Percentiles rank a stretch among this genome's conserved stretches.
Evolutionary conservation across 2,888 invertebrate genomes (phyloP).

Genomic region (Nomada ferruginata): DNA sequence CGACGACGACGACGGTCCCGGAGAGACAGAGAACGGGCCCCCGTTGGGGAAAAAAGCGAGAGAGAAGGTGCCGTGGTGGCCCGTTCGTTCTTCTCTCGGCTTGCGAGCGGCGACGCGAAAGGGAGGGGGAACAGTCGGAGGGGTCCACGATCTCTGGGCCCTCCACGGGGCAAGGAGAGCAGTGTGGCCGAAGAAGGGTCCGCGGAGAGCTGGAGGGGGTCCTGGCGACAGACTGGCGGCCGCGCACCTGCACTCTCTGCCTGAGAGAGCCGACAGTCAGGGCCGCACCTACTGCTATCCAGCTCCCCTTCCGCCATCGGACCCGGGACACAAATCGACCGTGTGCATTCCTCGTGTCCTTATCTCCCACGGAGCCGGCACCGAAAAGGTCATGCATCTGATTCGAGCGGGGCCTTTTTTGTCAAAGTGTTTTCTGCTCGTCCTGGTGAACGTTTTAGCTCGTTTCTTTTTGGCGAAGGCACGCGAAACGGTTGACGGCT

Average conservation of each 20-base stretch:
- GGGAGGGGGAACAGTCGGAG: conserved; percentile 64
- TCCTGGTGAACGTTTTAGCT: background rate
- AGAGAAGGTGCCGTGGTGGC: conserved; percentile 54
- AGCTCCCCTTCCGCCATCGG: conserved; percentile 52
- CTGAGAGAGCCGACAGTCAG: conserved; percentile 75
- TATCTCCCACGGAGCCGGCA: conserved; percentile 61
- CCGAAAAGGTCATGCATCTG: conserved; percentile 57
- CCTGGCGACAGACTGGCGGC: conserved; percentile 83
- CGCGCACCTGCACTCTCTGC: conserved; percentile 81
- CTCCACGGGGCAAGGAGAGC: conserved; percentile 48
- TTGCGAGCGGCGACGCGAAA: conserved; percentile 45
- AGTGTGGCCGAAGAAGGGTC: conserved; percentile 53
- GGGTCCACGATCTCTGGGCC: conserved; percentile 68
- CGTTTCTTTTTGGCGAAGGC: background rate
- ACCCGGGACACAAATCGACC: conserved; percentile 70
- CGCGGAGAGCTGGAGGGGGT: conserved; percentile 61
- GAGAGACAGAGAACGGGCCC: conserved; percentile 22
- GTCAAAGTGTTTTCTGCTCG: background rate
- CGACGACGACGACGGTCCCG: conserved; percentile 8
- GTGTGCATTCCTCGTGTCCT: conserved; percentile 71
- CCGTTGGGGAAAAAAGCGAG: conserved; percentile 22
- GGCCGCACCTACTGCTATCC: conserved; percentile 76
- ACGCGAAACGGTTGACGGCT: background rate
- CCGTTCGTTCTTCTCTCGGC: conserved; percentile 52
- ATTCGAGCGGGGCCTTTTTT: conserved; percentile 14